Evolutionary conservation across 2,888 invertebrate species (phyloP).

Genomic region (Poecilus cupreus): DNA sequence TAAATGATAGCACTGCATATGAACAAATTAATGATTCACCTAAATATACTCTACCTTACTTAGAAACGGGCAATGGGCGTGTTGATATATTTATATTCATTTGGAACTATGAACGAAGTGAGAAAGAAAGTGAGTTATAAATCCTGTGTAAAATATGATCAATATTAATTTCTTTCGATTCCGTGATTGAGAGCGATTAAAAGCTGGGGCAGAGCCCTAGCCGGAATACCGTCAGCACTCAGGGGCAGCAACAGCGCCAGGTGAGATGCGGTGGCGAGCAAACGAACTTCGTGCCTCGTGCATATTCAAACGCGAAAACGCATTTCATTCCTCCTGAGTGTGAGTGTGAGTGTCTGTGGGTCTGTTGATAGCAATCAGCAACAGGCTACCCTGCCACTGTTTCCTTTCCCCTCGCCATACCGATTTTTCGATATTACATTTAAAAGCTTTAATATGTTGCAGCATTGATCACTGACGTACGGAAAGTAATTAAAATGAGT

Average conservation of each 20-base stretch:
- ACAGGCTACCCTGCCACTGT: neutral
- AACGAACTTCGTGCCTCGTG: conserved; percentile 34
- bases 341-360: neutral
- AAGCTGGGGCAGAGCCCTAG: neutral
- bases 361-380: conserved; percentile 48
- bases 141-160: conserved; percentile 12
- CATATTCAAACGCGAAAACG: conserved; percentile 16
- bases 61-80: too few relatives aligned
- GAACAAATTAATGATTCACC: too few relatives aligned
- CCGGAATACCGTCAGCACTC: conserved; percentile 7
- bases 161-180: conserved; percentile 54
- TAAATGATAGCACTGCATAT: too few relatives aligned
- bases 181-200: conserved; percentile 56
- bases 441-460: neutral
- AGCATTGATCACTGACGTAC: neutral
- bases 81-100: too few relatives aligned
- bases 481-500: too few relatives aligned
- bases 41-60: too few relatives aligned
- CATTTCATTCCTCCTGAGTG: conserved; percentile 22
- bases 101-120: neutral
- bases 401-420: neutral
- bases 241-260: conserved; percentile 37
- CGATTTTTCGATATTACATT: neutral
- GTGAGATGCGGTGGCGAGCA: conserved; percentile 51
- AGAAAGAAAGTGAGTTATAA: neutral